phyloP scores from a whole-genome alignment of 2,888 invertebrate genomes.

The Anorthoa munda region DNA sequence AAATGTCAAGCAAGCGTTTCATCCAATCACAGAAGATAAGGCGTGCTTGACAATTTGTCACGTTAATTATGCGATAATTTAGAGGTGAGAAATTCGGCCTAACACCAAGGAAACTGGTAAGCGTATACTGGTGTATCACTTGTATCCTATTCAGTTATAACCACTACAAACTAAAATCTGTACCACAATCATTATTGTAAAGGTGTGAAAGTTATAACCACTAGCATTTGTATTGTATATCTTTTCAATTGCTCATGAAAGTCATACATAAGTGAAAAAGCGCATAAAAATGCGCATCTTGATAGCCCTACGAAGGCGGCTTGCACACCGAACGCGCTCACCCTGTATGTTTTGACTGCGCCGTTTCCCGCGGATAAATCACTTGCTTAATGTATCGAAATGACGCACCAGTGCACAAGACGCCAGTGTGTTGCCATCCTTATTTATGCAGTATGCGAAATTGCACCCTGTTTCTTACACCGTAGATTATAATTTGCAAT shows the following conservation, averaged over 20 bases:
- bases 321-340: constrained; percentile 69
- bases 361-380: constrained; percentile 88
- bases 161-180: constrained; percentile 4
- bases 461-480: constrained; percentile 43
- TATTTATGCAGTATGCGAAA: constrained; percentile 60
- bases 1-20: no score
- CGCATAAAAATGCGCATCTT: constrained; percentile 43
- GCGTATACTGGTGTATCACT: neutral
- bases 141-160: constrained; percentile 5
- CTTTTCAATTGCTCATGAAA: constrained; percentile 38
- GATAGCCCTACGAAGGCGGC: constrained; percentile 75
- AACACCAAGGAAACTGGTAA: neutral
- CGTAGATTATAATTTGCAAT: constrained; percentile 43
- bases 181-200: constrained; percentile 19
- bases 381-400: constrained; percentile 90
- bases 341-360: constrained; percentile 88
- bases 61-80: no score
- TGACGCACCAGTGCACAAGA: constrained; percentile 80
- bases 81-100: no score
- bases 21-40: no score
- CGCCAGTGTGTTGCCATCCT: constrained; percentile 78
- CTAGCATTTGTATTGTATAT: constrained; percentile 13
- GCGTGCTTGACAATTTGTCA: no score
- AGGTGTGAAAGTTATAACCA: constrained; percentile 39
- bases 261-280: constrained; percentile 30